A percentile compares a stretch with the other conserved stretches of the same genome.
Conservation (phyloP, 2,113 vertebrate genomes). For the Chiloscyllium plagiosum region DNA sequence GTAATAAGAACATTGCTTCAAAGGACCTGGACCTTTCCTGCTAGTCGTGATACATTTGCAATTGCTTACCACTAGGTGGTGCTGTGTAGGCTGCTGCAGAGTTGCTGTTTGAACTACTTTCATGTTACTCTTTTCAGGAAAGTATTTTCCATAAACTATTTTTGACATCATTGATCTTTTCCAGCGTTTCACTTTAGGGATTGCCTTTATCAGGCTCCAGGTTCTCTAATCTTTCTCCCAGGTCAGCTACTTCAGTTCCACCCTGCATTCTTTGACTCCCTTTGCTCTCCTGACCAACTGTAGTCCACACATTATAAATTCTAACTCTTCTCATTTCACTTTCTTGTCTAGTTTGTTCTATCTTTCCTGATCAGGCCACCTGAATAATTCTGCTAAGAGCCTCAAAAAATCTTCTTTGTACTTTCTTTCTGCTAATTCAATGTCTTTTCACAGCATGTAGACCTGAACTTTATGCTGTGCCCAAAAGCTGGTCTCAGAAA, state of each 20-base stretch:
- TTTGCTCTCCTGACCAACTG: not conserved
- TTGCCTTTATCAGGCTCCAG: not conserved
- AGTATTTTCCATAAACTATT: not conserved
- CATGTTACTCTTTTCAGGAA: not conserved
- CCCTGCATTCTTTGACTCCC: not conserved
- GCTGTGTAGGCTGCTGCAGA: too few species aligned
- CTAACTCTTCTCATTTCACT: not conserved
- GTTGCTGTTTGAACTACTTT: not conserved
- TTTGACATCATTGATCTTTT: not conserved
- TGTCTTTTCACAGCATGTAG: not conserved
- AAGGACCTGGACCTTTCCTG: not conserved
- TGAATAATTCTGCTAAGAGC: not conserved
- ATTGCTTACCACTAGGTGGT: not conserved
- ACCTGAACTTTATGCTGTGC: not conserved
- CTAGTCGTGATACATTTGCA: not conserved
- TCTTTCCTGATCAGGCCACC: not conserved
- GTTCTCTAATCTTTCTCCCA: not conserved
- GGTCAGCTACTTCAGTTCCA: not conserved
- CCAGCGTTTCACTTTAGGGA: not conserved
- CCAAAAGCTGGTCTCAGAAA: not conserved
- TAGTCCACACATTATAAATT: not conserved
- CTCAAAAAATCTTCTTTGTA: not conserved
- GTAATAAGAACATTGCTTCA: not conserved
- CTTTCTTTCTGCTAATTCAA: not conserved
- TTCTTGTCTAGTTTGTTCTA: not conserved